These are phyloP conservation scores for Leptinotarsa juncta DNA, from an alignment of 2,888 invertebrate genomes.

Conservation along the genomic window DNA sequence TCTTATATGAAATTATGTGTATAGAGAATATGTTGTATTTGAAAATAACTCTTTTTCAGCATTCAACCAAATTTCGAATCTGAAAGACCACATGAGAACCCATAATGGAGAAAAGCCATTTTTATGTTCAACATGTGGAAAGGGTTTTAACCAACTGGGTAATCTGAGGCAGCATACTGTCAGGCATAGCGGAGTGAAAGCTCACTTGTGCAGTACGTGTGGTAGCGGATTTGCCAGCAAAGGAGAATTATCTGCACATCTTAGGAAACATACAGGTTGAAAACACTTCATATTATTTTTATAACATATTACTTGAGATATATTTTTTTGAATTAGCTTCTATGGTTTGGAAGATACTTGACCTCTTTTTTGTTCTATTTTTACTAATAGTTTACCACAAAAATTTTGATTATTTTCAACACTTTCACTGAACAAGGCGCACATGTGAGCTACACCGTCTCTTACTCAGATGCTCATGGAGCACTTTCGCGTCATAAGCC, in stretches of 20 bases:
- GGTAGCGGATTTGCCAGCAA: constrained; percentile 66
- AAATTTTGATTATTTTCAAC: too few species aligned
- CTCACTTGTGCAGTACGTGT: constrained; percentile 65
- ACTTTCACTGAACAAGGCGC: too few species aligned
- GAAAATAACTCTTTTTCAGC: constrained; percentile 55
- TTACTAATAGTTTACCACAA: too few species aligned
- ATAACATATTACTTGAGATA: too few species aligned
- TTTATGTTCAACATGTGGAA: constrained; percentile 65
- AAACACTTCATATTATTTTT: too few species aligned
- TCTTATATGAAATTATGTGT: too few species aligned
- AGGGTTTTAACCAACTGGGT: constrained; percentile 65
- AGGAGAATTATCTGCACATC: constrained; percentile 65
- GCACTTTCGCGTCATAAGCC: too few species aligned
- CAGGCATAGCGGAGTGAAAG: constrained; percentile 66
- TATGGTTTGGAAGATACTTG: too few species aligned
- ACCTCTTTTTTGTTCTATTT: too few species aligned
- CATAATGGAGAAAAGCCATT: constrained; percentile 67
- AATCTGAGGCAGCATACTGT: constrained; percentile 65
- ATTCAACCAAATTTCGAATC: constrained; percentile 66
- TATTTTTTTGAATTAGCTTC: too few species aligned
- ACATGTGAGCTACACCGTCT: too few species aligned
- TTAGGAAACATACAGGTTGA: constrained; percentile 64
- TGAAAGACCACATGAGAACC: constrained; percentile 66
- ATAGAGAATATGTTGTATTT: not conserved
- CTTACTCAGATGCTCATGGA: too few species aligned